phyloP scores from a whole-genome alignment of 2,797 vertebrate genomes.

The Anableps anableps region DNA sequence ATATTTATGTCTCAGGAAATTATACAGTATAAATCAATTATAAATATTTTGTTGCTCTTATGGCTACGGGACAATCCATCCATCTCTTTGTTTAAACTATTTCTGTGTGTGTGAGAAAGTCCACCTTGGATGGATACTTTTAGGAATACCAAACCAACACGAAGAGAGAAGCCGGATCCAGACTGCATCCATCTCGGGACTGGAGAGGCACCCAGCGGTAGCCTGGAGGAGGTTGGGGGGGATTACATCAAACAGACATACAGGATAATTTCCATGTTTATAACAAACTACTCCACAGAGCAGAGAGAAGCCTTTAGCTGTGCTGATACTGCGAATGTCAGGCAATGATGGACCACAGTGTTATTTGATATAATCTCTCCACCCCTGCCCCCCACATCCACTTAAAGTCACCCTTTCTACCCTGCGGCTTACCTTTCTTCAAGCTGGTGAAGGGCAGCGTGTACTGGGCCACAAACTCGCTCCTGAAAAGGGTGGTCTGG shows the following conservation, averaged over 20 bases:
- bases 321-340: conserved; percentile 59
- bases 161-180: conserved; percentile 86
- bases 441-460: conserved; percentile 86
- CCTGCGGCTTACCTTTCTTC: conserved; percentile 84
- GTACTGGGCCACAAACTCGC: conserved; percentile 88
- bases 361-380: conserved; percentile 55
- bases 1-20: conserved; percentile 59
- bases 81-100: conserved; percentile 31
- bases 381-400: conserved; percentile 12
- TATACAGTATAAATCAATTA: conserved; percentile 60
- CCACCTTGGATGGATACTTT: conserved; percentile 51
- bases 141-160: conserved; percentile 83
- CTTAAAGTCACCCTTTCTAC: neutral
- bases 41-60: conserved; percentile 46
- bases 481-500: conserved; percentile 75
- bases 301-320: conserved; percentile 37
- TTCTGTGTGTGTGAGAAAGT: conserved; percentile 21
- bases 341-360: conserved; percentile 46
- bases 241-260: conserved; percentile 15
- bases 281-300: conserved; percentile 6
- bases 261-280: conserved; percentile 5
- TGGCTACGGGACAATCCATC: conserved; percentile 45
- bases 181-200: conserved; percentile 75
- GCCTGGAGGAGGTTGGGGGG: conserved; percentile 76
- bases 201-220: conserved; percentile 85